Evolutionary conservation across 2,797 vertebrate species (phyloP).

Genomic region (Heliangelus exortis): DNA sequence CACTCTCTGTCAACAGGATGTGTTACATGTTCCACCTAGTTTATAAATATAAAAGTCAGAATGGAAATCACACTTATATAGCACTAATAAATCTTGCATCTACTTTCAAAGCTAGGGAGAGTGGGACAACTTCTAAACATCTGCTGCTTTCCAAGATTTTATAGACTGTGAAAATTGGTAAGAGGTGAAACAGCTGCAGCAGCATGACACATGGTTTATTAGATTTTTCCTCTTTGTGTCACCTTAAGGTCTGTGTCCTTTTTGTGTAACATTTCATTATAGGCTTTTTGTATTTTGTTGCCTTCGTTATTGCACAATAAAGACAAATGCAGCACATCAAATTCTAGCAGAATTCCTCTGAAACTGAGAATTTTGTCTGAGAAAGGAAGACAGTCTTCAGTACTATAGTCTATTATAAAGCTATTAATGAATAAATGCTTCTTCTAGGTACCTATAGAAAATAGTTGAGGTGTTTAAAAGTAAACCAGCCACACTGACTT

Average conservation of each 20-base stretch:
- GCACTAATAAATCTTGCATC: slow-evolving; percentile 56
- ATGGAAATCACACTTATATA: slow-evolving; percentile 45
- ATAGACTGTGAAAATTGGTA: slow-evolving; percentile 59
- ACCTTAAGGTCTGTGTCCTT: slow-evolving; percentile 17
- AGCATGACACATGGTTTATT: slow-evolving; percentile 16
- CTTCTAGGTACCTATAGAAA: neutral
- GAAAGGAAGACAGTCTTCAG: neutral
- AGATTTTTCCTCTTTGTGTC: slow-evolving; percentile 19
- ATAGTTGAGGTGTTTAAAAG: neutral
- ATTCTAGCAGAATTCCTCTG: neutral
- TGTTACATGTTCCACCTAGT: slow-evolving; percentile 25
- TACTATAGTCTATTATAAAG: neutral
- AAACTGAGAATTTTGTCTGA: neutral
- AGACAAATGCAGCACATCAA: neutral
- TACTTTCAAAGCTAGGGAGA: slow-evolving; percentile 46
- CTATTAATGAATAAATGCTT: neutral
- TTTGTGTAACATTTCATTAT: neutral
- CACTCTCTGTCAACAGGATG: neutral
- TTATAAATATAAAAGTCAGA: slow-evolving; percentile 50
- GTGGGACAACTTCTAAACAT: slow-evolving; percentile 55
- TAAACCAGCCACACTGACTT: neutral
- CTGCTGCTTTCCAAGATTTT: slow-evolving; percentile 62
- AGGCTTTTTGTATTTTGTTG: neutral
- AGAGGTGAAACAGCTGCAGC: slow-evolving; percentile 26
- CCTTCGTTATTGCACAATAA: neutral